A percentile compares a stretch with the other conserved stretches of the same genome.
These are phyloP conservation scores for Penaeus chinensis DNA, from an alignment of 1,140 invertebrate genomes.

Conservation along the genomic window DNA sequence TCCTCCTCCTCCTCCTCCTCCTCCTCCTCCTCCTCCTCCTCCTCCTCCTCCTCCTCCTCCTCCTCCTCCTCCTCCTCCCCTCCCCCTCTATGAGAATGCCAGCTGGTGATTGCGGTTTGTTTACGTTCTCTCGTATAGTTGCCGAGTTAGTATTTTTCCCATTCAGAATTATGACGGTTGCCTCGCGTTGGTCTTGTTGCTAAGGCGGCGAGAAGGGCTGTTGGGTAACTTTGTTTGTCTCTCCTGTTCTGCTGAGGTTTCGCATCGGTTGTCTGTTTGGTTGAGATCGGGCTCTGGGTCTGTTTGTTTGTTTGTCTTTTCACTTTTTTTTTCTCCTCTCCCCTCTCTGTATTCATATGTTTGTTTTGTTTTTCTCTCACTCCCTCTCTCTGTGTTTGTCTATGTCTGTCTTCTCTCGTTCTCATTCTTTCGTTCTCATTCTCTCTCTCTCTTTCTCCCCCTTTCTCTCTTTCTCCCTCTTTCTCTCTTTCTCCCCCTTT, in stretches of 20 bases:
- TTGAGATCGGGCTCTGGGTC: background rate
- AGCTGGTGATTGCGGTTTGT: conserved; percentile 4
- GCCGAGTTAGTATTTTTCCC: too few species aligned
- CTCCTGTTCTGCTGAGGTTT: too few species aligned
- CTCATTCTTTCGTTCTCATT: background rate
- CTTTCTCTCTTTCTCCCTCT: background rate
- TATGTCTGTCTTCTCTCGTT: background rate
- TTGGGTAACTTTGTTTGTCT: too few species aligned
- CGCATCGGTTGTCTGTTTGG: too few species aligned
- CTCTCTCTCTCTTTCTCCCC: background rate
- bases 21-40: too few species aligned
- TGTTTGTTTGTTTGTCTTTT: background rate
- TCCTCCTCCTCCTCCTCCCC: background rate
- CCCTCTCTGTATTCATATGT: background rate
- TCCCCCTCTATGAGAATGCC: background rate
- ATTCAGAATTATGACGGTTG: too few species aligned
- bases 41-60: background rate
- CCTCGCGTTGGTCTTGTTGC: too few species aligned
- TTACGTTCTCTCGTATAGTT: background rate
- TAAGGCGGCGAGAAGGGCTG: too few species aligned
- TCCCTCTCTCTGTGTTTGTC: background rate
- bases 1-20: too few species aligned
- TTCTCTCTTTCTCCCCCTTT: background rate
- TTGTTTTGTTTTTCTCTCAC: background rate
- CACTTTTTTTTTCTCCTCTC: background rate